A percentile compares a stretch with the other conserved stretches of the same genome.
Conservation (phyloP, 2,888 invertebrate genomes). For the Watsonalla binaria region DNA sequence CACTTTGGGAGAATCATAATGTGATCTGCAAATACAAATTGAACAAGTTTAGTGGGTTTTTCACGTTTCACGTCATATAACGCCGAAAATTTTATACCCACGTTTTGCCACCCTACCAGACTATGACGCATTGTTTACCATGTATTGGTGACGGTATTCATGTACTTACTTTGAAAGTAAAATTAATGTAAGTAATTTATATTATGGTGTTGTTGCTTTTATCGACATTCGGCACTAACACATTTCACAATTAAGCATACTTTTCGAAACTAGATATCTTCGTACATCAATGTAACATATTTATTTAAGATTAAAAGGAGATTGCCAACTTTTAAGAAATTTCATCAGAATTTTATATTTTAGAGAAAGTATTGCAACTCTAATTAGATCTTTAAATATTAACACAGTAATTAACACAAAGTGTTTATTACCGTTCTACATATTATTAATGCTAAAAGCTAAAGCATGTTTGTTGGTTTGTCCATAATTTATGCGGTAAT, state of each 20-base stretch:
- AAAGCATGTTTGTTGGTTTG: no score
- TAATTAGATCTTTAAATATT: no score
- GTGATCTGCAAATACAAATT: neutral
- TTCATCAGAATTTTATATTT: neutral
- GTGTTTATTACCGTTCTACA: no score
- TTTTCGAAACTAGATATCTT: no score
- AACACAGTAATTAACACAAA: no score
- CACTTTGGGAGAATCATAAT: no score
- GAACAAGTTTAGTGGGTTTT: neutral
- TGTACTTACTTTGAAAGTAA: neutral
- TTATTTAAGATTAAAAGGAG: neutral
- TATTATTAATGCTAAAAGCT: no score
- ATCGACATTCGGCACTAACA: no score
- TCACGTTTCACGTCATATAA: neutral
- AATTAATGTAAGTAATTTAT: neutral
- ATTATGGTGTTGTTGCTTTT: neutral
- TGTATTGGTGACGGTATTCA: conserved; percentile 9
- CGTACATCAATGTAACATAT: no score
- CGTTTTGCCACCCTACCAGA: neutral
- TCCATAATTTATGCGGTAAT: no score
- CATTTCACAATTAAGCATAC: no score
- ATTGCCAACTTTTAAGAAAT: neutral
- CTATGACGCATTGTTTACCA: conserved; percentile 11
- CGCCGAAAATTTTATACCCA: neutral
- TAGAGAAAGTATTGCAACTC: no score